phyloP scores from a whole-genome alignment of 2,797 vertebrate genomes.

The Spheniscus humboldti region DNA sequence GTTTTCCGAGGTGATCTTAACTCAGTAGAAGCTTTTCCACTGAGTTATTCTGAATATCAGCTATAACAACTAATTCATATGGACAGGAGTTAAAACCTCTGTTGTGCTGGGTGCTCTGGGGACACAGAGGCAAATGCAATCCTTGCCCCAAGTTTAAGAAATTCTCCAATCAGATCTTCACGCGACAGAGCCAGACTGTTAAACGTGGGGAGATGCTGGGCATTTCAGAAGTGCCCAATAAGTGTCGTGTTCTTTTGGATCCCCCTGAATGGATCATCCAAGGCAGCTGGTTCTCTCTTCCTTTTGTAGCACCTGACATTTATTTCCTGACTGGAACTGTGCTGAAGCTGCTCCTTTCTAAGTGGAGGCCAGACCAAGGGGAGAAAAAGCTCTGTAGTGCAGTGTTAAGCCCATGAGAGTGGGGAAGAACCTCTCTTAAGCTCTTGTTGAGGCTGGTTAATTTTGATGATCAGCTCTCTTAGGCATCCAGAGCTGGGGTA shows the following conservation, averaged over 20 bases:
- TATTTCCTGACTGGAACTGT: slow-evolving; percentile 19
- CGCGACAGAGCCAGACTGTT: neutral
- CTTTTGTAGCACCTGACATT: slow-evolving; percentile 7
- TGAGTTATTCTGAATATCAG: neutral
- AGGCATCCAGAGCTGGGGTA: neutral
- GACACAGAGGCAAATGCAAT: neutral
- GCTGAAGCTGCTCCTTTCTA: neutral
- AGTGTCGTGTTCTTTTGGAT: neutral
- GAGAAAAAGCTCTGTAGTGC: neutral
- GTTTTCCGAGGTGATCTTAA: neutral
- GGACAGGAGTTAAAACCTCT: neutral
- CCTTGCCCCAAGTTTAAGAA: neutral
- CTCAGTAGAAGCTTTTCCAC: neutral
- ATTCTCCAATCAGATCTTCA: neutral
- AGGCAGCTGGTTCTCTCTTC: neutral
- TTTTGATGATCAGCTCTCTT: neutral
- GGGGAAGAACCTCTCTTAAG: neutral
- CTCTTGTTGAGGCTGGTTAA: neutral
- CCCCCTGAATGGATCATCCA: neutral
- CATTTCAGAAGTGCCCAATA: neutral
- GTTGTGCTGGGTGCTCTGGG: neutral
- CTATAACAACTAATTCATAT: neutral
- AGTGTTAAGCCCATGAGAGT: neutral
- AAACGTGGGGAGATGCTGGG: neutral
- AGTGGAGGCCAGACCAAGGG: neutral